Evolutionary conservation across 23 tunicate species (phyloP).

Genomic region (Aplidium turbinatum): DNA sequence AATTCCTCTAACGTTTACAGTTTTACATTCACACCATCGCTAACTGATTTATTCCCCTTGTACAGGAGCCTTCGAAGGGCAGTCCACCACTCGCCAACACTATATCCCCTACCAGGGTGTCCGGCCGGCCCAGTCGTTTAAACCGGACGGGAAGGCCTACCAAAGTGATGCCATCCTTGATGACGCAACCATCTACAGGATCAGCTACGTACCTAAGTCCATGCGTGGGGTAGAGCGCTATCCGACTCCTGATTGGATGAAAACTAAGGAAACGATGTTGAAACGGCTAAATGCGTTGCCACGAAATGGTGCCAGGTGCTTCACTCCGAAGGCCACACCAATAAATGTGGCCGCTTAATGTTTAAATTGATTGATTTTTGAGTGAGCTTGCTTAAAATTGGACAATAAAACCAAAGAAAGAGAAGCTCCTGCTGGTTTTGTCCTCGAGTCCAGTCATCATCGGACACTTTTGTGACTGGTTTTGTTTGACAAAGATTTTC

Average conservation of each 20-base stretch:
- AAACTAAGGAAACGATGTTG: slow-evolving; percentile 67
- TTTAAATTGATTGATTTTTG: too few species aligned
- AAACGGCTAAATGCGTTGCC: slow-evolving; percentile 11
- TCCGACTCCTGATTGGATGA: slow-evolving; percentile 93
- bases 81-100: slow-evolving; percentile 73
- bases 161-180: slow-evolving; percentile 68
- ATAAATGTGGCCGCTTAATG: slow-evolving; percentile 9
- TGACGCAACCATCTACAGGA: slow-evolving; percentile 72
- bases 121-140: slow-evolving; percentile 62
- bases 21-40: too few species aligned
- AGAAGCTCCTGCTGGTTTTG: too few species aligned
- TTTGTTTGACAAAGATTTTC: too few species aligned
- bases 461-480: too few species aligned
- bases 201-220: slow-evolving; percentile 66
- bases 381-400: too few species aligned
- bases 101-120: slow-evolving; percentile 43
- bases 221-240: slow-evolving; percentile 75
- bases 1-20: too few species aligned
- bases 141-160: slow-evolving; percentile 55
- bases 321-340: too few species aligned
- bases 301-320: slow-evolving; percentile 5
- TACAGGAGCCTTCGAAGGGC: slow-evolving; percentile 75
- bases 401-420: too few species aligned
- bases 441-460: too few species aligned
- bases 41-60: too few species aligned